Evolutionary conservation across 2,113 vertebrate species (phyloP), one percentile per base, ranked within the genome.

Genomic region (Crypturellus undulatus): DNA sequence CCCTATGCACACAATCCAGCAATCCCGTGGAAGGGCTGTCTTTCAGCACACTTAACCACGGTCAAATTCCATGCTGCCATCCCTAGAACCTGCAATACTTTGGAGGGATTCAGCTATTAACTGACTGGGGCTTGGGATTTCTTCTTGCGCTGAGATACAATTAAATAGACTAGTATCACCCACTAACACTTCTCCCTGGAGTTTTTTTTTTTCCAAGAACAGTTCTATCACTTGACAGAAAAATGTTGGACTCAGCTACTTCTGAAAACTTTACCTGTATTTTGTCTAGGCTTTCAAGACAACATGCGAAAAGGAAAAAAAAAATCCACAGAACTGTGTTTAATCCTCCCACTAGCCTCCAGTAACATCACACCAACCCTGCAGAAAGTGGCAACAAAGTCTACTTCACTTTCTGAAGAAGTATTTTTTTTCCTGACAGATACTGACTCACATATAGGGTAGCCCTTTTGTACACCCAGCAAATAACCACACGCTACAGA

Each of bases 401-500:
- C 26, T 30, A 40, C 43, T 36, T 67, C 20, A 16, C 20, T 28
- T 73, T 34, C 62, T 70, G n/a, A 17, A 40, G 12, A n/a, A 2
- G 2, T 22, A 6, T 3, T 34, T 10, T 3, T 1, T 62, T 26
- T 64, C 60, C 22, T 64, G 68, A 45, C 69, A 52, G 51, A 5
- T 32, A 24, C 0, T 38, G 43, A 24, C n/a, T 30, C 32, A 11
- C 0, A 0, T 25, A 49, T 1, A 8, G n/a, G 5, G 54, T 14
- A 56, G 42, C 54, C 51, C 17, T 84, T 64, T 2, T 15, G 32
- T 49, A 32, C 30, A 73, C 6, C 13, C 28, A 25, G 73, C 51
- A 32, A 25, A 15, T 12, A 11, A 58, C 6, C 20, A 14, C 12
- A 20, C 36, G 49, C 28, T 24, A 21, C 18, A 30, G 21, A 56